Evolutionary conservation across 2,888 invertebrate species (phyloP), one percentile per base, ranked within the genome.

Genomic region (Hypena proboscidalis): DNA sequence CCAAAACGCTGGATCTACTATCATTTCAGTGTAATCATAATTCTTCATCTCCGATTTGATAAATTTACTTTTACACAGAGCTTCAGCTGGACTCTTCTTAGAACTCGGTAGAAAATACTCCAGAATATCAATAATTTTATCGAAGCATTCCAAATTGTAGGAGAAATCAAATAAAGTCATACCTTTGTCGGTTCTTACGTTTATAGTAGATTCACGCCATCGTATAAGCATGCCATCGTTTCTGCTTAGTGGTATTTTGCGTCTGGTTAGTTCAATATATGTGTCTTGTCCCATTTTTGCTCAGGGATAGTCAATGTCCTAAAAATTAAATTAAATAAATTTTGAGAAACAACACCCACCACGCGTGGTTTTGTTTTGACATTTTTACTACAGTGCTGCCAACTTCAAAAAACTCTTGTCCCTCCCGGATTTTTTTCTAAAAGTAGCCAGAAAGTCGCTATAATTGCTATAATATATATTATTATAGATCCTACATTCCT

Each of bases 1-100:
- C 87, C 88, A 89, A 26, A 86, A 66, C 3, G 77, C 58, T 1
- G 85, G 77, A 35, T 89, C 77, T 4, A 82, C 43, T 4, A 84
- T 61, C 80, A 87, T 77, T 58, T 85, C 80, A 0, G 77, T 74
- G 7, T 76, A 70, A 19, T 87, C 78, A 2, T 74, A 58, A 52
- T 85, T 88, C 14, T 53, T 68, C 41, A 84, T 63, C 8, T 71
- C 61, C 14, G 48, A 50, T 7, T 63, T 63, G 2, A 80, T 52
- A 41, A 79, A 68, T 8, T 53, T 62, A 6, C 53, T 49, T 4
- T 78, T 58, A 22, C 79, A 80, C n/a, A 85, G 51, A 1, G 59
- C 60, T 1, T 67, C 44, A 1, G 78, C 75, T 0, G 85, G 81
- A 46, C 83, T 82, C 4, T 56, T 64, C 42, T 74, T 82, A 1